Evolutionary conservation across 2,113 vertebrate species (phyloP).

Genomic region (Lepidiolamprologus cunningtoni): DNA sequence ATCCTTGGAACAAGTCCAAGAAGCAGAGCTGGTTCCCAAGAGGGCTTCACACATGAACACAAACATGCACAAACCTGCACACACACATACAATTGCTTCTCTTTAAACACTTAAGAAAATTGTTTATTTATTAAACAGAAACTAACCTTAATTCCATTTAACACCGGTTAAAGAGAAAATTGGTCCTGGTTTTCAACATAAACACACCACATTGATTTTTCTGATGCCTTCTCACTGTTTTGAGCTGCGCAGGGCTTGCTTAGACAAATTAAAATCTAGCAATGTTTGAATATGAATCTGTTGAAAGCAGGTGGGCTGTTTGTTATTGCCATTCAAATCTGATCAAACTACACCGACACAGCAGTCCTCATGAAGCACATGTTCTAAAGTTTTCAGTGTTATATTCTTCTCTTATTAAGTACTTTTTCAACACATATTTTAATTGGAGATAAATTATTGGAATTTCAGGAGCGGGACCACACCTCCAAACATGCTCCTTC

Average conservation of each 20-base stretch:
- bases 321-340: not conserved
- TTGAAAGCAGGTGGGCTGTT: not conserved
- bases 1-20: constrained; percentile 26
- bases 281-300: not conserved
- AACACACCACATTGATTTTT: not conserved
- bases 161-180: not conserved
- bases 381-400: not conserved
- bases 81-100: not conserved
- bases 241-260: not conserved
- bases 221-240: not conserved
- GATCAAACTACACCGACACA: not conserved
- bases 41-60: not conserved
- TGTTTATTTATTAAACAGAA: not conserved
- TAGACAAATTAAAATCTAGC: not conserved
- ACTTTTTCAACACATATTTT: not conserved
- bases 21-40: constrained; percentile 12
- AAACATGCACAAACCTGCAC: not conserved
- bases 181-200: not conserved
- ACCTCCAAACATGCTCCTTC: not conserved
- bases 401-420: not conserved
- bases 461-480: not conserved
- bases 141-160: not conserved
- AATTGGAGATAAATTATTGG: not conserved
- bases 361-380: not conserved
- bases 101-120: not conserved